Percentiles rank a stretch among this genome's conserved stretches.
These are phyloP conservation scores for Lasioglossum leucozonium DNA, from an alignment of 2,888 invertebrate species.

Conservation along the genomic window DNA sequence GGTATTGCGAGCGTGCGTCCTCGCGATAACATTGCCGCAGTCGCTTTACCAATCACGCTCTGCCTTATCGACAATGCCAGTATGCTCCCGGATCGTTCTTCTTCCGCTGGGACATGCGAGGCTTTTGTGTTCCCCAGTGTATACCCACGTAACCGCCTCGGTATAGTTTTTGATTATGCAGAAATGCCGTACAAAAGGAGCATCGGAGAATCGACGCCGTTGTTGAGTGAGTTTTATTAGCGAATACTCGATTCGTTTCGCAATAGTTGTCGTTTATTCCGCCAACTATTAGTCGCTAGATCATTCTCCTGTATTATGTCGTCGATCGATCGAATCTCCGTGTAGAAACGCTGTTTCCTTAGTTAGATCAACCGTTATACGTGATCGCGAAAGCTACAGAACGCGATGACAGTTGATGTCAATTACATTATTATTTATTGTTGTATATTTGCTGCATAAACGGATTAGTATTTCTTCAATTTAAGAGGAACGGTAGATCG, in stretches of 20 bases:
- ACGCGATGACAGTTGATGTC: neutral
- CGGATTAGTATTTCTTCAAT: neutral
- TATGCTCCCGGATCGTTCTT: conserved; percentile 11
- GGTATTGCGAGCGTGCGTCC: neutral
- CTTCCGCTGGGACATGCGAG: conserved; percentile 24
- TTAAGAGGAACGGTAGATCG: fast-evolving
- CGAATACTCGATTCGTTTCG: neutral
- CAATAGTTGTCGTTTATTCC: neutral
- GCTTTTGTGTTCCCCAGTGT: conserved; percentile 14
- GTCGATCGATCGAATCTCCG: neutral
- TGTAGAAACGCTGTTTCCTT: neutral
- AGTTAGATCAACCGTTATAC: neutral
- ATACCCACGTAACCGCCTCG: conserved; percentile 8
- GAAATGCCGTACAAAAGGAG: conserved; percentile 55
- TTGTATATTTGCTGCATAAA: neutral
- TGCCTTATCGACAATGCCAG: conserved; percentile 64
- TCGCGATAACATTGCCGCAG: conserved; percentile 32
- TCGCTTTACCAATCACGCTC: conserved; percentile 35
- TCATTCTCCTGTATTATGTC: neutral
- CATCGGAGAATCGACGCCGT: conserved; percentile 50
- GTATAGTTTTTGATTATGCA: conserved; percentile 28
- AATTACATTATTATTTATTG: neutral
- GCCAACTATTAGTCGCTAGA: neutral
- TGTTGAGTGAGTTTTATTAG: conserved; percentile 61
- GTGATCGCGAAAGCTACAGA: neutral